phyloP scores from a whole-genome alignment of 2,888 invertebrate genomes.

The Cecidostiba fungosa region DNA sequence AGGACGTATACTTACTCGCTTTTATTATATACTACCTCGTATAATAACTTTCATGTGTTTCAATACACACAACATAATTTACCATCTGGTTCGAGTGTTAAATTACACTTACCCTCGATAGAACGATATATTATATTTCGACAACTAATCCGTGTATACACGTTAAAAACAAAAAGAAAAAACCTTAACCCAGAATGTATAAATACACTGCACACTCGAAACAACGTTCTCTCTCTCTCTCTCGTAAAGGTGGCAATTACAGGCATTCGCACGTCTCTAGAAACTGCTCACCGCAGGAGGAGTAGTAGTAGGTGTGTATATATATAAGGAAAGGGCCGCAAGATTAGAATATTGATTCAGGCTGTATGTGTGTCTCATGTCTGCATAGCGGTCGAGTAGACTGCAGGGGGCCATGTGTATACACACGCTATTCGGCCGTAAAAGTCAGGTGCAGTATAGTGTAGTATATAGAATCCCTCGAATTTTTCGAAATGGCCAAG shows the following conservation, averaged over 20 bases:
- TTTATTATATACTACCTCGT: not conserved
- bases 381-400: not conserved
- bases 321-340: not conserved
- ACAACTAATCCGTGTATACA: too few relatives aligned
- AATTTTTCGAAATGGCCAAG: not conserved
- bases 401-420: not conserved
- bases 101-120: not conserved
- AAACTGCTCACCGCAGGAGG: not conserved
- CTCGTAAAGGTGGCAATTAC: not conserved
- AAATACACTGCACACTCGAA: too few relatives aligned
- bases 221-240: too few relatives aligned
- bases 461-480: not conserved
- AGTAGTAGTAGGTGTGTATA: not conserved
- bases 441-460: slow-evolving; percentile 1
- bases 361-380: not conserved
- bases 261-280: not conserved
- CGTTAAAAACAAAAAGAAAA: too few relatives aligned
- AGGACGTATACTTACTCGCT: not conserved
- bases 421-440: slow-evolving; percentile 35
- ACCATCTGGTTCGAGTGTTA: not conserved
- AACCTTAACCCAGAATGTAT: too few relatives aligned
- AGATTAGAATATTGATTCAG: slow-evolving; percentile 44
- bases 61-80: not conserved
- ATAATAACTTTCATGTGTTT: slow-evolving; percentile 4
- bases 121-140: not conserved